Conservation (phyloP, 2,113 vertebrate species). For the Antidorcas marsupialis region DNA sequence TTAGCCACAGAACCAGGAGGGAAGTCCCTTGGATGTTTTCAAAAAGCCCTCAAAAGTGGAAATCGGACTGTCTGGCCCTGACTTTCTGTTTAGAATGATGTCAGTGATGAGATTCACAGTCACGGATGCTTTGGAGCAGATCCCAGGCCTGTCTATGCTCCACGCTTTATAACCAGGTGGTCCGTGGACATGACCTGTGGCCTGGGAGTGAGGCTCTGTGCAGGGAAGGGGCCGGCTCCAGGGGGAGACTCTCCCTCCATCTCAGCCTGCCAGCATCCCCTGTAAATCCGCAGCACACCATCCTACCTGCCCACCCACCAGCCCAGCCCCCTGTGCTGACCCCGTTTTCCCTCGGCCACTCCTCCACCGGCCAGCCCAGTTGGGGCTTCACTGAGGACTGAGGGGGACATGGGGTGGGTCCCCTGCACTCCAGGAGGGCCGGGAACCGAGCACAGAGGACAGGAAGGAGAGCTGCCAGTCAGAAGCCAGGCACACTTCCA, state of each 20-base stretch:
- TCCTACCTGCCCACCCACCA: background rate
- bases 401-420: background rate
- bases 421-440: background rate
- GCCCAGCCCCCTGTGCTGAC: background rate
- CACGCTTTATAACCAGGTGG: background rate
- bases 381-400: background rate
- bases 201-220: background rate
- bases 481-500: background rate
- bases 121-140: background rate
- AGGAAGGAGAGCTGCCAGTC: background rate
- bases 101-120: background rate
- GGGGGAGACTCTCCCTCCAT: background rate
- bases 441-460: background rate
- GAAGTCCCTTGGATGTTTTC: background rate
- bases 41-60: background rate
- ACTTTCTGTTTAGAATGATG: background rate
- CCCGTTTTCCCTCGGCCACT: background rate
- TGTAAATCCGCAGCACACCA: fast-evolving
- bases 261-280: too few relatives aligned
- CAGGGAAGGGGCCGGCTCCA: background rate
- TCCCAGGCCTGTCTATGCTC: background rate
- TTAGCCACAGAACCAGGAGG: background rate
- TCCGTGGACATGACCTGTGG: background rate
- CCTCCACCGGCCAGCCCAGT: background rate
- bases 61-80: background rate